phyloP scores from a whole-genome alignment of 2,113 vertebrate genomes.

The Gopherus flavomarginatus region DNA sequence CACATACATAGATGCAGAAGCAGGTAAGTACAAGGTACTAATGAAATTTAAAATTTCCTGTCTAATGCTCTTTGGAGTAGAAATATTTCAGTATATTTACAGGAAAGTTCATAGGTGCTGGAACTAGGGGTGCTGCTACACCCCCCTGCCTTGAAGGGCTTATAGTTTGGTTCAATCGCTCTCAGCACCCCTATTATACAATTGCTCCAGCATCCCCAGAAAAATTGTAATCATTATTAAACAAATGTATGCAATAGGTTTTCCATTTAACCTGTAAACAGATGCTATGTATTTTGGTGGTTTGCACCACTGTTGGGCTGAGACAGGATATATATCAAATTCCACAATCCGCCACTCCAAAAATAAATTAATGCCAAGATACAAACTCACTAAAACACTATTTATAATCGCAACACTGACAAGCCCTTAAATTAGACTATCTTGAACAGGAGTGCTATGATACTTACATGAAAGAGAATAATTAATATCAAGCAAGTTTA shows the following conservation, averaged over 20 bases:
- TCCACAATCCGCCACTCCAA: neutral
- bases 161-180: too few species aligned
- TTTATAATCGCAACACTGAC: neutral
- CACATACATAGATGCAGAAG: neutral
- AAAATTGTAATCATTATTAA: neutral
- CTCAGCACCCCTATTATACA: too few species aligned
- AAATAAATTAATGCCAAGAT: neutral
- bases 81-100: neutral
- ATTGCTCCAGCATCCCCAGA: neutral
- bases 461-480: neutral
- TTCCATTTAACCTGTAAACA: neutral
- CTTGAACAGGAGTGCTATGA: slow-evolving; percentile 5
- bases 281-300: neutral
- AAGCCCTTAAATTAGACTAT: neutral
- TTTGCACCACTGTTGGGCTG: neutral
- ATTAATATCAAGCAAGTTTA: neutral
- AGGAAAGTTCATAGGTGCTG: too few species aligned
- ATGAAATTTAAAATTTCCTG: neutral
- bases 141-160: too few species aligned
- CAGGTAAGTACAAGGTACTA: neutral
- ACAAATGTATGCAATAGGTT: neutral
- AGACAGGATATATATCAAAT: neutral
- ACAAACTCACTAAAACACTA: neutral
- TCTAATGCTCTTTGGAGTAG: neutral
- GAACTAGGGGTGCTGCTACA: too few species aligned